Conservation (phyloP, 2,888 invertebrate species). For the Parelbella ahira region DNA sequence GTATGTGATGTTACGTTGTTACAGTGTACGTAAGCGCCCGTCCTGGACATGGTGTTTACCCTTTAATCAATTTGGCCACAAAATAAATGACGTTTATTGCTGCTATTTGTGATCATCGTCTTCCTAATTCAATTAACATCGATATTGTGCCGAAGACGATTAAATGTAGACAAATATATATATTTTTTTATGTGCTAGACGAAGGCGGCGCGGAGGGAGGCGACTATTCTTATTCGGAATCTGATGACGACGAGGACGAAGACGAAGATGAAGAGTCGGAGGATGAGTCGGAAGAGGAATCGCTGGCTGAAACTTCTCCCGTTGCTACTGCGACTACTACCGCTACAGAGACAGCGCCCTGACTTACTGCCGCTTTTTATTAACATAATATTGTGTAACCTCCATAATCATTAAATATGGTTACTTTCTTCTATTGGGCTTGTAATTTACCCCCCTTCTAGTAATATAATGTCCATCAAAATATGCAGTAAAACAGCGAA, state of each 20-base stretch:
- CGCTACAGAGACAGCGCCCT: constrained; percentile 15
- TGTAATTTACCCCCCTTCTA: neutral
- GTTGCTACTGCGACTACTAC: constrained; percentile 15
- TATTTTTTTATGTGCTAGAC: too few relatives aligned
- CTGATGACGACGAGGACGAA: constrained; percentile 72
- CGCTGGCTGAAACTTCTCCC: constrained; percentile 34
- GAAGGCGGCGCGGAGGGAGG: constrained; percentile 66
- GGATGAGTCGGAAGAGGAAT: constrained; percentile 38
- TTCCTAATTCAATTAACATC: too few relatives aligned
- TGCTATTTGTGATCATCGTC: too few relatives aligned
- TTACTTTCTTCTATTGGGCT: neutral
- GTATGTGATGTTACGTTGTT: too few relatives aligned
- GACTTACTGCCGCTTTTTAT: neutral
- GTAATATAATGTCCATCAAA: too few relatives aligned
- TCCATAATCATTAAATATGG: constrained; percentile 4
- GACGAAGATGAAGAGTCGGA: constrained; percentile 51
- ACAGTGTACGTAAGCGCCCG: too few relatives aligned
- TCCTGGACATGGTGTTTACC: too few relatives aligned
- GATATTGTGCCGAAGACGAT: too few relatives aligned
- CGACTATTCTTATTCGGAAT: constrained; percentile 61
- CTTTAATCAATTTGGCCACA: too few relatives aligned
- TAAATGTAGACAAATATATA: too few relatives aligned
- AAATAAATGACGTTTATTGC: too few relatives aligned
- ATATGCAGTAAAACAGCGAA: too few relatives aligned
- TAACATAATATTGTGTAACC: neutral